phyloP scores from a whole-genome alignment of 2,888 invertebrate species.

The Sminthurinus aureus region DNA sequence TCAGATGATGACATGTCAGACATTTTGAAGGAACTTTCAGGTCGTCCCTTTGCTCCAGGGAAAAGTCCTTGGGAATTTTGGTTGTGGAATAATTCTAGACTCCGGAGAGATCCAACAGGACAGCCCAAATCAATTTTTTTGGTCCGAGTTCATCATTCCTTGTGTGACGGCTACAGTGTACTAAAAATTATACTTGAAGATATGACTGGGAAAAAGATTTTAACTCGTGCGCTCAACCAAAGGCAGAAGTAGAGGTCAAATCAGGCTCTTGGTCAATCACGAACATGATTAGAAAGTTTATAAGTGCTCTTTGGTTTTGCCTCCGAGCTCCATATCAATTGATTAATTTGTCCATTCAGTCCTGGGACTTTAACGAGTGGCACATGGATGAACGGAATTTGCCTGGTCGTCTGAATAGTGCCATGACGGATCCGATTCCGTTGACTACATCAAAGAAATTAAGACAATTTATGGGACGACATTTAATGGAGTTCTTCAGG shows the following conservation, averaged over 20 bases:
- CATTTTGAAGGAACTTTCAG: constrained; percentile 29
- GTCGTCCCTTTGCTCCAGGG: constrained; percentile 9
- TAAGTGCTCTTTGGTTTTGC: not conserved
- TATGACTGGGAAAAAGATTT: constrained; percentile 1
- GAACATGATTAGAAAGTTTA: not conserved
- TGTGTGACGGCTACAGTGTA: constrained; percentile 41
- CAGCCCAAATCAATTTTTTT: constrained; percentile 14
- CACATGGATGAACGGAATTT: constrained; percentile 37
- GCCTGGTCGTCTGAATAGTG: constrained; percentile 24
- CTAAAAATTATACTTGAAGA: constrained; percentile 37
- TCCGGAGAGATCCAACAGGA: constrained; percentile 17
- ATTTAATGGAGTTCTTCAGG: constrained; percentile 39
- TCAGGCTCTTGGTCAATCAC: too few relatives aligned
- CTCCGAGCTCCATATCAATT: constrained; percentile 24
- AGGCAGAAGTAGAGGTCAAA: not conserved
- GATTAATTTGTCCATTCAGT: constrained; percentile 28
- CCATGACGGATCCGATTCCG: constrained; percentile 18
- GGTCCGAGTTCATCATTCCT: constrained; percentile 29
- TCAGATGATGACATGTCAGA: constrained; percentile 28
- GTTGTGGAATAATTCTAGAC: constrained; percentile 22
- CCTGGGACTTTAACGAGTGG: constrained; percentile 44
- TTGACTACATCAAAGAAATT: constrained; percentile 42
- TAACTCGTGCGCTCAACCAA: not conserved
- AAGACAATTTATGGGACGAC: constrained; percentile 32
- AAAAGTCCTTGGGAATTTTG: constrained; percentile 43